phyloP scores from a whole-genome alignment of 2,888 invertebrate genomes.

The Rhamphomyia laevipes region DNA sequence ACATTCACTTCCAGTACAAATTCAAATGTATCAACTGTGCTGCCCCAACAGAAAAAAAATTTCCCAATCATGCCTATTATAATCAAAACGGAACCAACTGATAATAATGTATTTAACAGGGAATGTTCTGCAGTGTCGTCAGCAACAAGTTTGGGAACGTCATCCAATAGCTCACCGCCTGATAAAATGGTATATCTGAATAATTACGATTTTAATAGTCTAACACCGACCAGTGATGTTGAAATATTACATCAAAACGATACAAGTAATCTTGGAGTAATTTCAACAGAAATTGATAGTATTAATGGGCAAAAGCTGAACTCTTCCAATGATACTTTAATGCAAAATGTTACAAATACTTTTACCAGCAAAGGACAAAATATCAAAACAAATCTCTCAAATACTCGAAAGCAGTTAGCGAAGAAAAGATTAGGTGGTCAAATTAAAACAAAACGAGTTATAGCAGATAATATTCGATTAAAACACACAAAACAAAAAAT shows the following conservation, averaged over 20 bases:
- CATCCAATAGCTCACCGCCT: neutral
- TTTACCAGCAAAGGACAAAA: neutral
- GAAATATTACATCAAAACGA: constrained; percentile 6
- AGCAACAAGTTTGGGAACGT: neutral
- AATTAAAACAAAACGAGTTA: neutral
- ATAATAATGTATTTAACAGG: neutral
- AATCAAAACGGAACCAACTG: constrained; percentile 11
- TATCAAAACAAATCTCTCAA: neutral
- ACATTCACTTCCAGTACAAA: neutral
- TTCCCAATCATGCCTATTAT: constrained; percentile 10
- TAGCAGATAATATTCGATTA: neutral
- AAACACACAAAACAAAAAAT: neutral
- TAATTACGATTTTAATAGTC: neutral
- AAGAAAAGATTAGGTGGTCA: neutral
- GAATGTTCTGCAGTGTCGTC: neutral
- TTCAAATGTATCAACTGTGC: neutral
- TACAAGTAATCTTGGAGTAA: neutral
- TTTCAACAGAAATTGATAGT: neutral
- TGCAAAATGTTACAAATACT: neutral
- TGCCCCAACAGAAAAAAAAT: neutral
- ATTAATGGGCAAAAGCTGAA: neutral
- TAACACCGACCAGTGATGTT: constrained; percentile 12
- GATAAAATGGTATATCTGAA: constrained; percentile 7
- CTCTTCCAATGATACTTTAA: neutral
- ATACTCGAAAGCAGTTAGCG: neutral